Evolutionary conservation across 1,140 invertebrate species (phyloP).

Genomic region (Bactericera cockerelli): DNA sequence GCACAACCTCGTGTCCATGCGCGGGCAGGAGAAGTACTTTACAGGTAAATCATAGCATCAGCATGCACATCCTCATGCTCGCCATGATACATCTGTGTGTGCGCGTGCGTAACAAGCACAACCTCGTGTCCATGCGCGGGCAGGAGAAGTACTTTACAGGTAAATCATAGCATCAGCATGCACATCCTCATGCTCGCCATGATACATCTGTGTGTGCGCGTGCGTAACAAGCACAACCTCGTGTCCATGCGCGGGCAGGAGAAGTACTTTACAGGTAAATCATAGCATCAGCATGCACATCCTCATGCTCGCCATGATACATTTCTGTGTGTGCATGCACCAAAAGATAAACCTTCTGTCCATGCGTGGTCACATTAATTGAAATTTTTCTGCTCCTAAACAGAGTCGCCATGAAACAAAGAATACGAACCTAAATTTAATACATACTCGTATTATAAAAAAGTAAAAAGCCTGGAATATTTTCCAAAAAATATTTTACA

Average conservation of each 20-base stretch:
- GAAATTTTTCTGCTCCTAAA: conserved; percentile 62
- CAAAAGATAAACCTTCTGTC: conserved; percentile 60
- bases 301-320: conserved; percentile 90
- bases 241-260: conserved; percentile 55
- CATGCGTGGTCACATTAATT: conserved; percentile 52
- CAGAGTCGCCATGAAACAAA: too few relatives aligned
- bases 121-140: conserved; percentile 54
- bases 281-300: conserved; percentile 96
- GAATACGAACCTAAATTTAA: too few relatives aligned
- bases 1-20: conserved; percentile 54
- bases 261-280: conserved; percentile 69
- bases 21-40: conserved; percentile 61
- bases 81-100: conserved; percentile 90
- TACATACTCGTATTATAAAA: too few relatives aligned
- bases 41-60: conserved; percentile 86
- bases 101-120: conserved; percentile 58
- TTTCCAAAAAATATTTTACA: too few relatives aligned
- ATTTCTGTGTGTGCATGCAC: conserved; percentile 77
- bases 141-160: conserved; percentile 73
- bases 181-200: conserved; percentile 89
- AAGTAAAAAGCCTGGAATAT: too few relatives aligned
- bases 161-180: conserved; percentile 93
- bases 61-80: conserved; percentile 96
- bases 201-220: conserved; percentile 83
- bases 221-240: conserved; percentile 64